These are phyloP conservation scores for Calameuta filiformis DNA, from an alignment of 2,888 invertebrate species.

Conservation along the genomic window DNA sequence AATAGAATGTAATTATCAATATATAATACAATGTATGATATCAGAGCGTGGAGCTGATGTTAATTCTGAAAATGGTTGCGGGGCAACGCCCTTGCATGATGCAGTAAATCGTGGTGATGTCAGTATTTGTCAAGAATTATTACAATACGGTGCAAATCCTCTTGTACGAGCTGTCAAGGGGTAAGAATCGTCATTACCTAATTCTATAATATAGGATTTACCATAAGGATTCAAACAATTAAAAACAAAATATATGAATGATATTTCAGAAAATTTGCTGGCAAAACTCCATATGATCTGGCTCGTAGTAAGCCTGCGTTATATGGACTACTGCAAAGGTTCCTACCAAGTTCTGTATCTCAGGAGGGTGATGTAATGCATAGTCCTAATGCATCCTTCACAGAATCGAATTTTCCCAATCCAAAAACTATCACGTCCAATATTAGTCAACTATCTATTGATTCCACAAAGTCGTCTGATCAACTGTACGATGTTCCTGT, in stretches of 20 bases:
- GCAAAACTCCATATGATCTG: conserved; percentile 60
- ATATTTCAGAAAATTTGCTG: conserved; percentile 54
- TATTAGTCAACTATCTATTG: conserved; percentile 59
- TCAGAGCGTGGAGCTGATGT: conserved; percentile 71
- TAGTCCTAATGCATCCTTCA: conserved; percentile 45
- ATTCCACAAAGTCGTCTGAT: conserved; percentile 58
- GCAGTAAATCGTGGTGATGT: conserved; percentile 70
- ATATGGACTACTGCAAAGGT: conserved; percentile 51
- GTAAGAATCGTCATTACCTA: conserved; percentile 45
- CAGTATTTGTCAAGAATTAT: conserved; percentile 68
- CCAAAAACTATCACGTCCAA: conserved; percentile 53
- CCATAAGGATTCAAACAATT: background rate
- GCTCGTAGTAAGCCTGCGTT: conserved; percentile 50
- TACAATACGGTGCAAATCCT: conserved; percentile 71
- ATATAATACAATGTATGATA: background rate
- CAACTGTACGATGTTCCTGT: conserved; percentile 52
- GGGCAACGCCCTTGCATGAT: conserved; percentile 73
- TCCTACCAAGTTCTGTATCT: conserved; percentile 44
- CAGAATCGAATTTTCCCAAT: conserved; percentile 49
- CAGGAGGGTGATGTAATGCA: conserved; percentile 57
- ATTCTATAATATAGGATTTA: background rate
- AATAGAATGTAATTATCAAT: conserved; percentile 6
- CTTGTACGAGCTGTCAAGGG: conserved; percentile 67
- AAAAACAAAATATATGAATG: background rate
- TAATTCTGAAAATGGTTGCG: conserved; percentile 70